Evolutionary conservation across 2,797 vertebrate species (phyloP).

Genomic region (Avahi laniger): DNA sequence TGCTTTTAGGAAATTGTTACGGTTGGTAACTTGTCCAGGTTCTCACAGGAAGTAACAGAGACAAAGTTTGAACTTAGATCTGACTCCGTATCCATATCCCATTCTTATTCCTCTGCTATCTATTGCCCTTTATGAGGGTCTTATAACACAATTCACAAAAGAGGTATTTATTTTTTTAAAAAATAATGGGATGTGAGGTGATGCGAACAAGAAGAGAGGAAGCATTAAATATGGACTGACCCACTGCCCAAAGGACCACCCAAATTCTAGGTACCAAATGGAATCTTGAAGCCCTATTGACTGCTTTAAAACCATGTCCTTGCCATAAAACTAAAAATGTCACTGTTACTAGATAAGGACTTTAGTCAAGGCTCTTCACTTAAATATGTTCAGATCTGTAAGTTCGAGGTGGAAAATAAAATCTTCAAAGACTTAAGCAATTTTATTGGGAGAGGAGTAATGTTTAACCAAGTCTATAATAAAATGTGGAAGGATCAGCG

Average conservation of each 20-base stretch:
- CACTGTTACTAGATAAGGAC: constrained; percentile 19
- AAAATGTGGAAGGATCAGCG: constrained; percentile 46
- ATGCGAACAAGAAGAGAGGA: background rate
- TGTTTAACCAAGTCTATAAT: constrained; percentile 73
- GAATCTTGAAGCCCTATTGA: background rate
- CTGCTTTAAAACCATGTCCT: constrained; percentile 41
- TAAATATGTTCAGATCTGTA: constrained; percentile 46
- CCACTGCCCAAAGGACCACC: background rate
- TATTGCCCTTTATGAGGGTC: background rate
- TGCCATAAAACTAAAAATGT: constrained; percentile 31
- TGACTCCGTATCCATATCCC: background rate
- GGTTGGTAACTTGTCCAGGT: background rate
- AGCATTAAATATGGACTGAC: background rate
- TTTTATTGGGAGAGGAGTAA: constrained; percentile 67
- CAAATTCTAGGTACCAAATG: background rate
- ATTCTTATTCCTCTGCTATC: background rate
- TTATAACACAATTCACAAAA: constrained; percentile 26
- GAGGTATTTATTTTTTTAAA: background rate
- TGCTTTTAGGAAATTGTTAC: background rate
- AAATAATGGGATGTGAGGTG: background rate
- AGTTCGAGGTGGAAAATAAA: constrained; percentile 49
- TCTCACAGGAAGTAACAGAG: constrained; percentile 8
- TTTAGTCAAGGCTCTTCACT: background rate
- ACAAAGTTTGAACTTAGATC: background rate
- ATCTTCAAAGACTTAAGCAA: constrained; percentile 69